These are phyloP conservation scores for Melieria picta DNA, from an alignment of 2,888 invertebrate species.

Conservation along the genomic window DNA sequence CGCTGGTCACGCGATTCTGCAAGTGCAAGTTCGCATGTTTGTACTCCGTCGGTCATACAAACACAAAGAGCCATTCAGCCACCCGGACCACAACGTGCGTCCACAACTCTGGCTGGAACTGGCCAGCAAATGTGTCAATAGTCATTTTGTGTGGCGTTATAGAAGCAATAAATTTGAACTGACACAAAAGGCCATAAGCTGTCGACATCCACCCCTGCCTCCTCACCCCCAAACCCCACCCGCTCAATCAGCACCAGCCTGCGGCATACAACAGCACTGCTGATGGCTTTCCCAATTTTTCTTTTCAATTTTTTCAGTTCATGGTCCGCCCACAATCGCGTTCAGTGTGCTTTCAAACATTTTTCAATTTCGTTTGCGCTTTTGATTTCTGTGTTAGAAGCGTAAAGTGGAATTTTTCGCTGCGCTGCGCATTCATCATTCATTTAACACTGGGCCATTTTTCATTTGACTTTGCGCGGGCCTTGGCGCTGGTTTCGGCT, in stretches of 20 bases:
- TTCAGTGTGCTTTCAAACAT: constrained; percentile 20
- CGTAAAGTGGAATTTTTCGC: constrained; percentile 20
- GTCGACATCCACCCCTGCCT: background rate
- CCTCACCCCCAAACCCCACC: no score
- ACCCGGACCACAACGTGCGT: background rate
- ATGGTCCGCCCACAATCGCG: no score
- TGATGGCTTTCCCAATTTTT: background rate
- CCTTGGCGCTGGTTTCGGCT: background rate
- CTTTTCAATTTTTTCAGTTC: background rate
- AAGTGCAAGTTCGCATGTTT: no score
- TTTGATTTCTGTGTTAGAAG: constrained; percentile 16
- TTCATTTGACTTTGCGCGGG: constrained; percentile 16
- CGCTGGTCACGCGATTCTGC: background rate
- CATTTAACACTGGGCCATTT: constrained; percentile 23
- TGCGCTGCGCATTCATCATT: constrained; percentile 29
- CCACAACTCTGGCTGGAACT: background rate
- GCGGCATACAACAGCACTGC: background rate
- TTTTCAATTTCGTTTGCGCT: constrained; percentile 26
- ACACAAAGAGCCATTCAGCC: no score
- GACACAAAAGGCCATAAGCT: constrained; percentile 5
- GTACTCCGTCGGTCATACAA: no score
- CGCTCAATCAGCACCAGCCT: no score
- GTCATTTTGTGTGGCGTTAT: constrained; percentile 5
- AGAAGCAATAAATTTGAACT: constrained; percentile 5
- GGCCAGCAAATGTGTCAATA: background rate